These are phyloP conservation scores for Ophioninae sp. DNA, from an alignment of 2,888 invertebrate species.

Conservation along the genomic window DNA sequence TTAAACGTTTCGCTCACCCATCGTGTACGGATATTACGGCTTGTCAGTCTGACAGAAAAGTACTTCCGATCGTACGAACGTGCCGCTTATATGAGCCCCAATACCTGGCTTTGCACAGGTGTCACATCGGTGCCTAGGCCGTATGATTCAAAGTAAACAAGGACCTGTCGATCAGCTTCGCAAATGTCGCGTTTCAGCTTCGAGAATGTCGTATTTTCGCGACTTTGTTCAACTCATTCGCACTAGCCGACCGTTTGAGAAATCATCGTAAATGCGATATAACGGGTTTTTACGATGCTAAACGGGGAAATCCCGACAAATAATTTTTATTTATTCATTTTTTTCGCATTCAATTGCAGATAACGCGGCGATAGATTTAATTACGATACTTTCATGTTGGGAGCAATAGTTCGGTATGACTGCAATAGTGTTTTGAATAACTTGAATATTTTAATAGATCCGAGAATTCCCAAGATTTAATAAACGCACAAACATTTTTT, in stretches of 20 bases:
- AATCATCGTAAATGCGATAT: neutral
- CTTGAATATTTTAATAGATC: too few species aligned
- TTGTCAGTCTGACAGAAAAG: neutral
- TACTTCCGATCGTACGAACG: neutral
- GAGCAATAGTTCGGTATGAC: too few species aligned
- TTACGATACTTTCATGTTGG: too few species aligned
- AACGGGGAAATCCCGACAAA: neutral
- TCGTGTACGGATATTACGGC: neutral
- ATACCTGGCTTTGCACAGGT: constrained; percentile 3
- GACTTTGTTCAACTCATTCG: neutral
- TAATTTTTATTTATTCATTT: neutral
- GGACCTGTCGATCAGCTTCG: neutral
- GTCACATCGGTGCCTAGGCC: neutral
- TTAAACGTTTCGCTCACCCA: constrained; percentile 6
- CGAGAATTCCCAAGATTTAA: too few species aligned
- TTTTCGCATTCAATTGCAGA: neutral
- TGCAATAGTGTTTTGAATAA: too few species aligned
- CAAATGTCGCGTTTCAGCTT: neutral
- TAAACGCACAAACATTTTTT: too few species aligned
- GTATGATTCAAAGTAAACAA: neutral
- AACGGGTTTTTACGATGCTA: neutral
- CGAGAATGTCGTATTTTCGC: neutral
- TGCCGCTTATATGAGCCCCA: constrained; percentile 3
- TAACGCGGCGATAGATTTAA: too few species aligned
- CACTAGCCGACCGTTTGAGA: neutral